A percentile compares a stretch with the other conserved stretches of the same genome.
phyloP scores from a whole-genome alignment of 2,888 invertebrate genomes.

The Lasioglossum oenotherae region DNA sequence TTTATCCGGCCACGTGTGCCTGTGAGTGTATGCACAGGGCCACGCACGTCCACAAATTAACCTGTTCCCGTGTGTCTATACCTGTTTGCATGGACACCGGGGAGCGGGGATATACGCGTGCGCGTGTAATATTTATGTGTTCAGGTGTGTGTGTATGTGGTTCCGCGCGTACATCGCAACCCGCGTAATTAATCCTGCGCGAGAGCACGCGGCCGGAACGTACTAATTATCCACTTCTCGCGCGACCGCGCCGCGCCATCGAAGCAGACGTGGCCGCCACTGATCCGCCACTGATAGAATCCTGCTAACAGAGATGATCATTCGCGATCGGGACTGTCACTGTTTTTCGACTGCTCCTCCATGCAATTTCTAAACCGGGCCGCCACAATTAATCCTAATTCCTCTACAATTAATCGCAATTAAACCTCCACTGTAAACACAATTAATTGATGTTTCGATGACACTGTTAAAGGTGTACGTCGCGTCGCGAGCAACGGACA shows the following conservation, averaged over 20 bases:
- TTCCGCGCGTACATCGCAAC: conserved; percentile 56
- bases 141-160: conserved; percentile 58
- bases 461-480: no score
- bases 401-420: no score
- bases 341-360: neutral
- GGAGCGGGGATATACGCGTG: neutral
- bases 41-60: conserved; percentile 33
- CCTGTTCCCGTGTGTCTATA: conserved; percentile 46
- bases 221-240: conserved; percentile 76
- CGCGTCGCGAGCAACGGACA: neutral
- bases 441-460: no score
- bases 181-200: conserved; percentile 74
- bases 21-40: neutral
- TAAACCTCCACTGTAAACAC: no score
- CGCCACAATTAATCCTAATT: neutral
- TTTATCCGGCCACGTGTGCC: conserved; percentile 21
- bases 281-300: conserved; percentile 2
- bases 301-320: neutral
- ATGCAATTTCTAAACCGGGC: neutral
- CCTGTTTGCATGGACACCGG: conserved; percentile 26
- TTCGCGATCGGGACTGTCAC: neutral
- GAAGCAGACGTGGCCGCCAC: conserved; percentile 4
- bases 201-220: conserved; percentile 67
- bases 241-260: conserved; percentile 45
- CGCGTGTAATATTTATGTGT: conserved; percentile 57